These are phyloP conservation scores for Neoitamus cyanurus DNA, from an alignment of 2,888 invertebrate genomes.

Conservation along the genomic window DNA sequence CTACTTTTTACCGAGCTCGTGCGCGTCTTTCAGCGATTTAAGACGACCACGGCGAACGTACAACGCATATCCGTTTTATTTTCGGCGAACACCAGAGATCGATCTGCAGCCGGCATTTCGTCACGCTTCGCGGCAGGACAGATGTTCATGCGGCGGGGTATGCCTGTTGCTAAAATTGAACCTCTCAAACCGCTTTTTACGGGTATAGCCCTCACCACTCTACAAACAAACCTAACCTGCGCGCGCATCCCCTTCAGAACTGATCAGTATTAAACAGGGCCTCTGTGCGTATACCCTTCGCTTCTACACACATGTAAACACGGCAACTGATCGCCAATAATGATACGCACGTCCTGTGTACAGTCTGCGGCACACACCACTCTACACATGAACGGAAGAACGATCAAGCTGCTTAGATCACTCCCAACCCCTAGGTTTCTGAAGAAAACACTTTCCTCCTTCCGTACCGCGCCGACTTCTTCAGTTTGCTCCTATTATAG, in stretches of 20 bases:
- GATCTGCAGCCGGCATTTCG: slow-evolving; percentile 40
- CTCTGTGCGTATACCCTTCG: background rate
- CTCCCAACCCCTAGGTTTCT: slow-evolving; percentile 7
- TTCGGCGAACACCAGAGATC: background rate
- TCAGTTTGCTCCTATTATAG: background rate
- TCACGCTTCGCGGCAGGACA: slow-evolving; percentile 24
- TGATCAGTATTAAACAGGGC: background rate
- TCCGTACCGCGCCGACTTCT: background rate
- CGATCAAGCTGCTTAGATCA: background rate
- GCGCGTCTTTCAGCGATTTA: background rate
- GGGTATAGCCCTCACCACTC: background rate
- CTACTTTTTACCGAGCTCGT: background rate
- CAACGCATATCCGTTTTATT: slow-evolving; percentile 9
- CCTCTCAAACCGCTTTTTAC: background rate
- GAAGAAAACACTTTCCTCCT: background rate
- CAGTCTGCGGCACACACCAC: background rate
- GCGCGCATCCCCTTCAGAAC: slow-evolving; percentile 15
- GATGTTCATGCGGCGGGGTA: background rate
- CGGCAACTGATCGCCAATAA: no score
- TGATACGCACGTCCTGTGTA: background rate
- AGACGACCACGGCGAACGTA: background rate
- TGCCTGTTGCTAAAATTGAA: slow-evolving; percentile 37
- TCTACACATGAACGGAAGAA: background rate
- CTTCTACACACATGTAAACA: background rate
- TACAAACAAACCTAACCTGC: background rate